A percentile compares a stretch with the other conserved stretches of the same genome.
phyloP scores from a whole-genome alignment of 2,888 invertebrate genomes.

The Dexiosoma caninum region DNA sequence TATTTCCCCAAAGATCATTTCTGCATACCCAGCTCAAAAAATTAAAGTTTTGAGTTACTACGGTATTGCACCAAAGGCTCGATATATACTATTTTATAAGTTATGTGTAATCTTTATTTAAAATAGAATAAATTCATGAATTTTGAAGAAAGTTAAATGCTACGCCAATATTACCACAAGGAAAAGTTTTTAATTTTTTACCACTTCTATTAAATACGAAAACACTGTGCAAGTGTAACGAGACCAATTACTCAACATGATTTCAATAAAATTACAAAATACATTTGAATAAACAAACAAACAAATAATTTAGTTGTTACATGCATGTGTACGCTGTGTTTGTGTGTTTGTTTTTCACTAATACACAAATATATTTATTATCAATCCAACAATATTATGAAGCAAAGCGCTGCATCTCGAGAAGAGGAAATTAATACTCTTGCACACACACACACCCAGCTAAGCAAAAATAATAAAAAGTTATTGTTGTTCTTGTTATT shows the following conservation, averaged over 20 bases:
- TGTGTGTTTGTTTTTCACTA: background rate
- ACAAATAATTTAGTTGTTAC: conserved; percentile 29
- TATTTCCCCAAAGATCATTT: too few species aligned
- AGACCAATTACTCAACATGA: conserved; percentile 76
- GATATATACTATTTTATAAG: too few species aligned
- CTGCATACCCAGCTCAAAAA: too few species aligned
- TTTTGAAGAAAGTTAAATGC: background rate
- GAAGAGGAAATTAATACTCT: background rate
- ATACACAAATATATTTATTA: background rate
- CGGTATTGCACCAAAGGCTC: too few species aligned
- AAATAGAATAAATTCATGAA: too few species aligned
- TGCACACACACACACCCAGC: background rate
- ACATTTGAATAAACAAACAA: conserved; percentile 57
- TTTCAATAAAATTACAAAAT: conserved; percentile 76
- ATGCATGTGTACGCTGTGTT: too few species aligned
- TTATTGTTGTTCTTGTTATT: background rate
- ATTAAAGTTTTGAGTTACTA: too few species aligned
- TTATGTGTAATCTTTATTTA: too few species aligned
- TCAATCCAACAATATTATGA: conserved; percentile 21
- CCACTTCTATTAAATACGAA: background rate
- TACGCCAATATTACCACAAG: too few species aligned
- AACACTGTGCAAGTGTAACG: conserved; percentile 36
- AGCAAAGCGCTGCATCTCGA: conserved; percentile 6
- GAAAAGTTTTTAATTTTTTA: too few species aligned
- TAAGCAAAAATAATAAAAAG: too few species aligned